These are phyloP conservation scores for Ormyrus rosae DNA, from an alignment of 2,888 invertebrate species.

Conservation along the genomic window DNA sequence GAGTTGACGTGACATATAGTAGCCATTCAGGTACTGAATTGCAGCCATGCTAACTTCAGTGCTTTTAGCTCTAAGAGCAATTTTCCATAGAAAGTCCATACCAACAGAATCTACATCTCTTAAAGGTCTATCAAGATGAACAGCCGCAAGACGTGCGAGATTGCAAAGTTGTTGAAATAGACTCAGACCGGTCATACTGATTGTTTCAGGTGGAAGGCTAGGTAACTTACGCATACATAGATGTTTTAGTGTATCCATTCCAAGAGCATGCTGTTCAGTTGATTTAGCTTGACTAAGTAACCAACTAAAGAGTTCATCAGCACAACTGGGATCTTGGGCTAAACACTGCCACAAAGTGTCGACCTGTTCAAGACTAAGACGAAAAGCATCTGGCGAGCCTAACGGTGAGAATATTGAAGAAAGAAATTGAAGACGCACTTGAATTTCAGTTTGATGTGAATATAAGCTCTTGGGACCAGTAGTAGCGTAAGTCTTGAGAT, in stretches of 20 bases:
- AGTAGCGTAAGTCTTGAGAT: slow-evolving; percentile 85
- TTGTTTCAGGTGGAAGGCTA: slow-evolving; percentile 90
- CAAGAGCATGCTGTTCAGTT: slow-evolving; percentile 93
- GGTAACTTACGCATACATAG: slow-evolving; percentile 93
- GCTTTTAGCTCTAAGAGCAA: slow-evolving; percentile 91
- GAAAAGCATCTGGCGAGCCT: slow-evolving; percentile 93
- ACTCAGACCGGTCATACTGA: slow-evolving; percentile 93
- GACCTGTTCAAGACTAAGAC: slow-evolving; percentile 90
- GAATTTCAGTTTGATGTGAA: slow-evolving; percentile 91
- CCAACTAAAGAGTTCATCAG: slow-evolving; percentile 96
- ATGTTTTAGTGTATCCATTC: slow-evolving; percentile 90
- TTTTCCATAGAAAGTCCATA: slow-evolving; percentile 96
- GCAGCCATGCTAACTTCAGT: slow-evolving; percentile 97
- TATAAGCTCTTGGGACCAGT: slow-evolving; percentile 76
- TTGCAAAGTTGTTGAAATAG: slow-evolving; percentile 94
- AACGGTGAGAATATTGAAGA: slow-evolving; percentile 94
- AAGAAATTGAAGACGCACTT: slow-evolving; percentile 93
- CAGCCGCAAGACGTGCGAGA: slow-evolving; percentile 88
- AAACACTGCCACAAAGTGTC: slow-evolving; percentile 95
- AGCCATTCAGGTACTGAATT: slow-evolving; percentile 94
- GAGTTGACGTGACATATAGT: slow-evolving; percentile 94
- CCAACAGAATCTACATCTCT: slow-evolving; percentile 82
- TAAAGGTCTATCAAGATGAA: slow-evolving; percentile 77
- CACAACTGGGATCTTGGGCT: slow-evolving; percentile 90
- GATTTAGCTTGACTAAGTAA: slow-evolving; percentile 93